phyloP scores from a whole-genome alignment of 2,888 invertebrate species.

The Amblyjoppa proteus region DNA sequence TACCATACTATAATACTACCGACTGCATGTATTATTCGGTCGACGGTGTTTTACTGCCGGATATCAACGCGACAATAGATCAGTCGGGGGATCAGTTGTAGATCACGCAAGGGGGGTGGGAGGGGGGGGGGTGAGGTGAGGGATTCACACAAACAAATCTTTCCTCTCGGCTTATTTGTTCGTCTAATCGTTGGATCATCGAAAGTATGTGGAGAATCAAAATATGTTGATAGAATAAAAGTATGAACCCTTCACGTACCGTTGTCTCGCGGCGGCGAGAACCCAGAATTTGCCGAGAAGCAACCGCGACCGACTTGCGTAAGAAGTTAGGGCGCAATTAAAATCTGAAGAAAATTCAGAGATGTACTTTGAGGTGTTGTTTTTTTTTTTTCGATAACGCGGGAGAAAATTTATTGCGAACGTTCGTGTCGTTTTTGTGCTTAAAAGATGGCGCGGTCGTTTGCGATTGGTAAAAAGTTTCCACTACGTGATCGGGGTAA shows the following conservation, averaged over 20 bases:
- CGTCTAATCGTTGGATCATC: background rate
- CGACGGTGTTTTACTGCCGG: background rate
- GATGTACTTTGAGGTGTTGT: no score
- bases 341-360: no score
- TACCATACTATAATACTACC: background rate
- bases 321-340: no score
- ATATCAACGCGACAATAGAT: slow-evolving; percentile 28
- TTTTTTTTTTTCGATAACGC: no score
- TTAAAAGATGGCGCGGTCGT: no score
- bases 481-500: background rate
- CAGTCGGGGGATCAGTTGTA: slow-evolving; percentile 9
- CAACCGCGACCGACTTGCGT: no score
- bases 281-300: no score
- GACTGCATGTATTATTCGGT: slow-evolving; percentile 23
- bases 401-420: no score
- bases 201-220: background rate
- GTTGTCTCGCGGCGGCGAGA: no score
- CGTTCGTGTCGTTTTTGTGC: no score
- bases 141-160: slow-evolving; percentile 17
- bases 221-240: background rate
- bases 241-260: no score
- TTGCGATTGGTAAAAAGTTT: no score
- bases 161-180: background rate
- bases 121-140: background rate
- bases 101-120: slow-evolving; percentile 2